These are phyloP conservation scores for Sussaba pulchella DNA, from an alignment of 2,888 invertebrate genomes.

Conservation along the genomic window DNA sequence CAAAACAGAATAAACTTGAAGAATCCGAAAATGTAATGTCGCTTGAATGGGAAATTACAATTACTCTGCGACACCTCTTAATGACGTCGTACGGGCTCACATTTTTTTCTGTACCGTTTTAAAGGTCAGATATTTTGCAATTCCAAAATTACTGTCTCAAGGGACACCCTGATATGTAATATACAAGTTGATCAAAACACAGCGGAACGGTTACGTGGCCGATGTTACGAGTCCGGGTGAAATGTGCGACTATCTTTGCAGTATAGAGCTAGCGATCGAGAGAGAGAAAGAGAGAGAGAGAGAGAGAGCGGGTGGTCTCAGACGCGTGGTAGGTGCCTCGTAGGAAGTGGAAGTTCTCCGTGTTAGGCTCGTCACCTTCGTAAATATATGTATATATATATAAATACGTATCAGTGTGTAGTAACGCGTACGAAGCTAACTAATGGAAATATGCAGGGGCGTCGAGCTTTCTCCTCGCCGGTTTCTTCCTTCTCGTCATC, in stretches of 20 bases:
- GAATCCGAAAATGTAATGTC: no score
- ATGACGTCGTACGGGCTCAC: no score
- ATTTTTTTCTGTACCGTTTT: no score
- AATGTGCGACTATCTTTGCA: conserved; percentile 31
- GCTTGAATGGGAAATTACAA: no score
- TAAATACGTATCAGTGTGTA: conserved; percentile 55
- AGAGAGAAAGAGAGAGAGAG: conserved; percentile 5
- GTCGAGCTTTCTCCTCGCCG: conserved; percentile 75
- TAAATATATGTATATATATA: conserved; percentile 46
- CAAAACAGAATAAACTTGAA: no score
- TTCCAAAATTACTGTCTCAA: no score
- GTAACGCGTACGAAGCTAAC: conserved; percentile 65
- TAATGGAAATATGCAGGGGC: conserved; percentile 79
- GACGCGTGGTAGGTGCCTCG: conserved; percentile 74
- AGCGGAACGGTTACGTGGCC: no score
- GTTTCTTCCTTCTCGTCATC: conserved; percentile 58
- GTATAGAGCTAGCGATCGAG: background rate
- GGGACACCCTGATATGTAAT: no score
- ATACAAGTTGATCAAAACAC: no score
- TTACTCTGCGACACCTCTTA: no score
- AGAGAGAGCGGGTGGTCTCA: conserved; percentile 33
- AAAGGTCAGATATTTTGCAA: no score
- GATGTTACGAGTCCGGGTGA: conserved; percentile 4
- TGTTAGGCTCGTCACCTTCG: conserved; percentile 72
- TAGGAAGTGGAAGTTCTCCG: conserved; percentile 76